A percentile compares a stretch with the other conserved stretches of the same genome.
Conservation (phyloP, 2,113 vertebrate species). For the Aptenodytes forsteri region DNA sequence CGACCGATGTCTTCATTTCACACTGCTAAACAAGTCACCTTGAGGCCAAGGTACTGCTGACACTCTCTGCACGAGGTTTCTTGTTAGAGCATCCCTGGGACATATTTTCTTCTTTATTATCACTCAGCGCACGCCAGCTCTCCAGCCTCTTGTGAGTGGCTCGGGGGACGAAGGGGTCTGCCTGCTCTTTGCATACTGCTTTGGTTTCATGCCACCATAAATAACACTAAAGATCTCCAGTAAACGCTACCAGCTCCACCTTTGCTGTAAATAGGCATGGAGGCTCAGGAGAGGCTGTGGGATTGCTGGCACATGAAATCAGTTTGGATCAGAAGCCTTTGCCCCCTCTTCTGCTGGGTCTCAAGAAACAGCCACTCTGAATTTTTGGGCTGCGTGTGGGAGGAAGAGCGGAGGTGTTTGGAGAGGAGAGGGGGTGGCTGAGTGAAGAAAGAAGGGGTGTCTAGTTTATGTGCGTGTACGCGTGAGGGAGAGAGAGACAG, state of each 20-base stretch:
- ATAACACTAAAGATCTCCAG: neutral
- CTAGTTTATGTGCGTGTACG: neutral
- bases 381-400: neutral
- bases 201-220: neutral
- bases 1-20: slow-evolving; percentile 35
- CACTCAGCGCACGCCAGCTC: neutral
- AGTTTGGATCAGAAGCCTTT: neutral
- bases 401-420: neutral
- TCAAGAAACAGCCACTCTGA: neutral
- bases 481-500: neutral
- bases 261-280: neutral
- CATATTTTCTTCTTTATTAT: neutral
- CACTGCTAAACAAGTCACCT: slow-evolving; percentile 35
- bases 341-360: neutral
- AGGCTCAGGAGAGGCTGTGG: neutral
- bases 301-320: neutral
- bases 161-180: neutral
- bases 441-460: neutral
- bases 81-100: neutral
- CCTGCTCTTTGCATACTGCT: neutral
- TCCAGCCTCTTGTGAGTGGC: neutral
- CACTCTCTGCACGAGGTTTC: neutral
- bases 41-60: slow-evolving; percentile 44
- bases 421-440: neutral
- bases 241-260: neutral